These are phyloP conservation scores for Pinctada fucata DNA, from an alignment of 2,888 invertebrate species.

Conservation along the genomic window DNA sequence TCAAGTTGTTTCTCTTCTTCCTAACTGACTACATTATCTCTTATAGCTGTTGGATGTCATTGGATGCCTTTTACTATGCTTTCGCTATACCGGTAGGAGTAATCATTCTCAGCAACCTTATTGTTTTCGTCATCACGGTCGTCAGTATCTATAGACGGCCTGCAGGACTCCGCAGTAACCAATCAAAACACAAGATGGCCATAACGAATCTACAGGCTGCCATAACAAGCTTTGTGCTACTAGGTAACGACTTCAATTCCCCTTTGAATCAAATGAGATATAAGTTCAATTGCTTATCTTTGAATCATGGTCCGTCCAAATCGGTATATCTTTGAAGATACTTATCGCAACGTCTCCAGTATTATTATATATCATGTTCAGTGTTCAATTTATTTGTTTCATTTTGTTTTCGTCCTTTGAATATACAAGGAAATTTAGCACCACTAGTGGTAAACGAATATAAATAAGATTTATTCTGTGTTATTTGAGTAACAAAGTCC, in stretches of 20 bases:
- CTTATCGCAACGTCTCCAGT: too few species aligned
- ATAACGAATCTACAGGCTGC: constrained; percentile 73
- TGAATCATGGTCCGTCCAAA: too few species aligned
- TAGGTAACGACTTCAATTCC: constrained; percentile 58
- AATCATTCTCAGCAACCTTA: constrained; percentile 66
- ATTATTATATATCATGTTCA: neutral
- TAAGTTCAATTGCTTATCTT: too few species aligned
- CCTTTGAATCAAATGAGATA: constrained; percentile 1
- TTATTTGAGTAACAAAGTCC: too few species aligned
- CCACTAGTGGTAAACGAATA: too few species aligned
- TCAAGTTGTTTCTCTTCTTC: too few species aligned
- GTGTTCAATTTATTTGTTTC: neutral
- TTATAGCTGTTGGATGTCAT: constrained; percentile 73
- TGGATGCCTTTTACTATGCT: constrained; percentile 69
- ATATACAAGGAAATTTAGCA: too few species aligned
- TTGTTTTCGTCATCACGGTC: constrained; percentile 68
- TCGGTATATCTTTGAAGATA: too few species aligned
- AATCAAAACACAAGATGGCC: constrained; percentile 74
- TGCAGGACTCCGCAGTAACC: constrained; percentile 78
- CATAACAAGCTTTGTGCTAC: constrained; percentile 71
- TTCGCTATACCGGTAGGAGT: constrained; percentile 70
- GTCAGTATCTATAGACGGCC: constrained; percentile 66
- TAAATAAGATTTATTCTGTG: too few species aligned
- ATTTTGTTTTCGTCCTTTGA: neutral
- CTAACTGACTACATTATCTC: too few species aligned